These are phyloP conservation scores for Halcyon smyrnensis DNA, from an alignment of 2,797 vertebrate genomes.

Conservation along the genomic window DNA sequence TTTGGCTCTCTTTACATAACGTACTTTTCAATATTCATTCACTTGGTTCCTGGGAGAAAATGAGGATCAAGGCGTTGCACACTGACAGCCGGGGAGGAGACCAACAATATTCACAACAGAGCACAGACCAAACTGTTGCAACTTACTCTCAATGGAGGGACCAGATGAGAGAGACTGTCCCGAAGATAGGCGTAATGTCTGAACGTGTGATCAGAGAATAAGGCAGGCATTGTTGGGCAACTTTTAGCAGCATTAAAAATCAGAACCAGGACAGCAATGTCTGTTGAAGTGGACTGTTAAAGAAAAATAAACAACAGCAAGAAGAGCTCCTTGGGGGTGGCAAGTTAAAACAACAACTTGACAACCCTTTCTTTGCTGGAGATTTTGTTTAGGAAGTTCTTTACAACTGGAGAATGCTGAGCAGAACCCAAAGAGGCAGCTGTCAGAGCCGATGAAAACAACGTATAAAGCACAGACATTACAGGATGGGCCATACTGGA, in stretches of 20 bases:
- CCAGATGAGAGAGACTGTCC: conserved; percentile 96
- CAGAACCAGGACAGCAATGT: conserved; percentile 95
- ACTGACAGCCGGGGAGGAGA: background rate
- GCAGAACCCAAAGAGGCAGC: background rate
- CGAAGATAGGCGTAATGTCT: conserved; percentile 95
- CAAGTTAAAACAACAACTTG: background rate
- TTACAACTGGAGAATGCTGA: background rate
- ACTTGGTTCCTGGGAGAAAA: background rate
- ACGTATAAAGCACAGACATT: background rate
- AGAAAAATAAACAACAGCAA: background rate
- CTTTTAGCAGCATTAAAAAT: conserved; percentile 96
- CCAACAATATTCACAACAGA: rapidly evolving
- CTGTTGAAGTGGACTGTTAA: conserved; percentile 77
- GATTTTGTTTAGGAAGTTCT: background rate
- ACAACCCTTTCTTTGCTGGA: background rate
- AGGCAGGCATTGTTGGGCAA: conserved; percentile 94
- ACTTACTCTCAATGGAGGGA: conserved; percentile 90
- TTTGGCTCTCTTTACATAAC: background rate
- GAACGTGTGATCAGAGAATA: conserved; percentile 97
- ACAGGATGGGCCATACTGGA: background rate
- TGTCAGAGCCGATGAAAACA: background rate
- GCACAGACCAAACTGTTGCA: background rate
- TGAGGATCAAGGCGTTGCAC: background rate
- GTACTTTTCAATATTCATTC: background rate
- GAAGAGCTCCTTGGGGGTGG: background rate